Conservation (phyloP, 2,888 invertebrate genomes). For the Orthosia gothica region DNA sequence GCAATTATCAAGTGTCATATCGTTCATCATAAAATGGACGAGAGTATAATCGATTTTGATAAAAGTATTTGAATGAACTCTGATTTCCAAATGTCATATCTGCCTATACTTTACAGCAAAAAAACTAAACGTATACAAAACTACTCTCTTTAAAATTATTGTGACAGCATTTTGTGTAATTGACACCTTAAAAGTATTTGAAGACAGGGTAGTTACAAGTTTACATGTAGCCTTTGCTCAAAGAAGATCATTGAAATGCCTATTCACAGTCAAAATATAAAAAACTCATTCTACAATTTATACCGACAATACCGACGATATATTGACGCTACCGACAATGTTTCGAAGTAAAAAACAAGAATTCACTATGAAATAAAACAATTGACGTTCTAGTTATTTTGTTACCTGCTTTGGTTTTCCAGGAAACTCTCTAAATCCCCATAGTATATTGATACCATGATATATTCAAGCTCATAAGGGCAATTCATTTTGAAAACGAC, state of each 20-base stretch:
- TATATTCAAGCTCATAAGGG: slow-evolving; percentile 11
- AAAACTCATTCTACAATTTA: slow-evolving; percentile 29
- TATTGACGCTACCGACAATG: slow-evolving; percentile 34
- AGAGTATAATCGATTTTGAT: not conserved
- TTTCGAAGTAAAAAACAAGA: slow-evolving; percentile 13
- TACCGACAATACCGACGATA: slow-evolving; percentile 30
- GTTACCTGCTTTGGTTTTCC: slow-evolving; percentile 49
- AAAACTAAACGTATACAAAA: slow-evolving; percentile 1
- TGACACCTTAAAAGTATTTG: slow-evolving; percentile 17
- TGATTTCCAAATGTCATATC: not conserved
- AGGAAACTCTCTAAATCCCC: slow-evolving; percentile 18
- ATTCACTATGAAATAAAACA: slow-evolving; percentile 19
- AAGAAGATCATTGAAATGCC: not conserved
- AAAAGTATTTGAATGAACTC: not conserved
- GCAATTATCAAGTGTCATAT: not conserved
- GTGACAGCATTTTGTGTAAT: slow-evolving; percentile 41
- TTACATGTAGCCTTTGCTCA: not conserved
- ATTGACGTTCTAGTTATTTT: slow-evolving; percentile 21
- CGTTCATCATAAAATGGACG: slow-evolving; percentile 17
- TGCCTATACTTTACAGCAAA: not conserved
- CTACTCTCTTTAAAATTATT: slow-evolving; percentile 14
- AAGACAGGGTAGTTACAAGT: slow-evolving; percentile 1
- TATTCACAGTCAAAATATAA: slow-evolving; percentile 10
- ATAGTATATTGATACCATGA: not conserved
- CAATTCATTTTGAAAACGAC: slow-evolving; percentile 26